These are phyloP conservation scores for Diaperis boleti DNA, from an alignment of 2,888 invertebrate species.

Conservation along the genomic window DNA sequence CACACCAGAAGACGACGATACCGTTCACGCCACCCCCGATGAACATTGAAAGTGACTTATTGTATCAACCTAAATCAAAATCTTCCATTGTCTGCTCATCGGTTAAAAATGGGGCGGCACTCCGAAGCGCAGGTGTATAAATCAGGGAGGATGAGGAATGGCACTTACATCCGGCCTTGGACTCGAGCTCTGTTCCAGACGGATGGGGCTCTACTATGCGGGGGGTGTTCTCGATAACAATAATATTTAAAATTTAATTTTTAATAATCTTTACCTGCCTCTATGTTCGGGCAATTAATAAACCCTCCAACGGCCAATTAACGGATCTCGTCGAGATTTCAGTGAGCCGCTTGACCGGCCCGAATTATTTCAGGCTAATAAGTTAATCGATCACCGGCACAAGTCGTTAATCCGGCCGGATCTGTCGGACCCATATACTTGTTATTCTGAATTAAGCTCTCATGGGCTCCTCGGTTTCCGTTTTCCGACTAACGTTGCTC, in stretches of 20 bases:
- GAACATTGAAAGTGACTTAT: slow-evolving; percentile 36
- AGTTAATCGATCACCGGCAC: slow-evolving; percentile 50
- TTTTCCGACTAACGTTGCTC: slow-evolving; percentile 46
- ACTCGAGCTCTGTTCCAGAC: neutral
- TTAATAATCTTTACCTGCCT: too few relatives aligned
- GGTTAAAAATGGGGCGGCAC: slow-evolving; percentile 1
- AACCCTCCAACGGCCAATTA: slow-evolving; percentile 33
- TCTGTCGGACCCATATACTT: slow-evolving; percentile 47
- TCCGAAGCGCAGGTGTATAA: slow-evolving; percentile 20
- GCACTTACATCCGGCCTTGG: slow-evolving; percentile 5
- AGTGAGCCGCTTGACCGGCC: slow-evolving; percentile 34
- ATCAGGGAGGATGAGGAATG: slow-evolving; percentile 14
- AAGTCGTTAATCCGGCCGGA: slow-evolving; percentile 43
- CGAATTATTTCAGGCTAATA: slow-evolving; percentile 52
- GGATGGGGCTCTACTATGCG: too few relatives aligned
- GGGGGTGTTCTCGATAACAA: too few relatives aligned
- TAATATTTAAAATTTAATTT: too few relatives aligned
- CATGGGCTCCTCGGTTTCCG: slow-evolving; percentile 48
- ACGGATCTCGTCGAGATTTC: slow-evolving; percentile 35
- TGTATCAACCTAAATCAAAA: slow-evolving; percentile 33
- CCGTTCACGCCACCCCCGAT: slow-evolving; percentile 36
- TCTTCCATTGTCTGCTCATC: slow-evolving; percentile 8
- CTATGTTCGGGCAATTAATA: too few relatives aligned
- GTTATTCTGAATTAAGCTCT: slow-evolving; percentile 48
- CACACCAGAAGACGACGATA: slow-evolving; percentile 39